Percentiles rank a stretch among this genome's conserved stretches.
Conservation (phyloP, 2,797 vertebrate genomes). For the Crypturellus tataupa region DNA sequence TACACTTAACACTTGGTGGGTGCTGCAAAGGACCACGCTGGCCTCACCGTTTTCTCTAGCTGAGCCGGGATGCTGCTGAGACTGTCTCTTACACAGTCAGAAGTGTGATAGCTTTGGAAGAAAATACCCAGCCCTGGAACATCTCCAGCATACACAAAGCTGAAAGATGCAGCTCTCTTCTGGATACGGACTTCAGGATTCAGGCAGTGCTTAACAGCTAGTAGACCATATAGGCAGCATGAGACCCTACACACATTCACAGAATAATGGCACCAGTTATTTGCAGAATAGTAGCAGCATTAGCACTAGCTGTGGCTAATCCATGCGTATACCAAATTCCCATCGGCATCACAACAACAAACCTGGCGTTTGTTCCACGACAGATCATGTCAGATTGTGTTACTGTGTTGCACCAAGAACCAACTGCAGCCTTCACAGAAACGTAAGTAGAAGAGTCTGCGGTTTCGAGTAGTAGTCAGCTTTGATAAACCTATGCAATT, state of each 20-base stretch:
- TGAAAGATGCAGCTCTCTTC: background rate
- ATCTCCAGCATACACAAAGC: background rate
- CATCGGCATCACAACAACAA: background rate
- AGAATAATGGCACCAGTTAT: background rate
- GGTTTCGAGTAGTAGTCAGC: background rate
- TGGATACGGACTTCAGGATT: background rate
- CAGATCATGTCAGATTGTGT: background rate
- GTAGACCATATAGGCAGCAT: fast-evolving
- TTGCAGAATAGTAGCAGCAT: background rate
- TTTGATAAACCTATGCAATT: background rate
- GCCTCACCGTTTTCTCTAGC: background rate
- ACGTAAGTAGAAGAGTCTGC: background rate
- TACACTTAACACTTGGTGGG: background rate
- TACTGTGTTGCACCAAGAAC: background rate
- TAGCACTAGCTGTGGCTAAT: background rate
- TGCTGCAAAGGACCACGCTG: background rate
- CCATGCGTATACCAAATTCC: background rate
- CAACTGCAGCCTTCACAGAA: background rate
- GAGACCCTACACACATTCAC: background rate
- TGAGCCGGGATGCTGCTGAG: background rate
- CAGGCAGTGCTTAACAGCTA: background rate
- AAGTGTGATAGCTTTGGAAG: background rate
- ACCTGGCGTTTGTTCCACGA: background rate
- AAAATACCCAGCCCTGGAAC: background rate
- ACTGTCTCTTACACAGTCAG: background rate